Evolutionary conservation across 2,113 vertebrate species (phyloP).

Genomic region (Pitta sordida): DNA sequence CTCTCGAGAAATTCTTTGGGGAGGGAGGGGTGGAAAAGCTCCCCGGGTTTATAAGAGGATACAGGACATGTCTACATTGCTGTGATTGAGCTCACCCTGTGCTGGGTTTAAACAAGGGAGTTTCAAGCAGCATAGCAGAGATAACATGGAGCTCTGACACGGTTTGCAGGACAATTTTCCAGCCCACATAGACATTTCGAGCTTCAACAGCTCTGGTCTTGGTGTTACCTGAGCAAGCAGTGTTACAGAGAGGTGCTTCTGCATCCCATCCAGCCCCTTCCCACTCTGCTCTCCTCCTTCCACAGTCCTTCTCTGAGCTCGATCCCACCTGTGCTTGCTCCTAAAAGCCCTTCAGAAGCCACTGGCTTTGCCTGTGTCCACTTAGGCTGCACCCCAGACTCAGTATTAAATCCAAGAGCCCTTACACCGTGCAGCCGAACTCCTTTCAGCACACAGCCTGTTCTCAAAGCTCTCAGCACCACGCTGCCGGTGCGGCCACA

Average conservation of each 20-base stretch:
- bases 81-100: not conserved
- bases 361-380: not conserved
- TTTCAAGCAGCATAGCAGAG: not conserved
- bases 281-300: not conserved
- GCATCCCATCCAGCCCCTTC: not conserved
- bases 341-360: not conserved
- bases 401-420: not conserved
- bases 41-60: not conserved
- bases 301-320: not conserved
- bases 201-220: not conserved
- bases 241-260: not conserved
- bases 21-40: not conserved
- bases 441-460: not conserved
- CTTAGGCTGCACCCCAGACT: not conserved
- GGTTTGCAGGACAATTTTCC: not conserved
- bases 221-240: not conserved
- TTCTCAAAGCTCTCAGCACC: not conserved
- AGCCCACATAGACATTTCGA: not conserved
- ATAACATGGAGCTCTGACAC: rapidly evolving
- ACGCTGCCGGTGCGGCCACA: not conserved
- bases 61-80: not conserved
- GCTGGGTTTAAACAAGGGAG: not conserved
- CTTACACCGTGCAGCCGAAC: not conserved
- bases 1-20: not conserved
- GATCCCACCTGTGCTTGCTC: not conserved